Conservation (phyloP, 2,797 vertebrate genomes). For the Neoniphon sammara region DNA sequence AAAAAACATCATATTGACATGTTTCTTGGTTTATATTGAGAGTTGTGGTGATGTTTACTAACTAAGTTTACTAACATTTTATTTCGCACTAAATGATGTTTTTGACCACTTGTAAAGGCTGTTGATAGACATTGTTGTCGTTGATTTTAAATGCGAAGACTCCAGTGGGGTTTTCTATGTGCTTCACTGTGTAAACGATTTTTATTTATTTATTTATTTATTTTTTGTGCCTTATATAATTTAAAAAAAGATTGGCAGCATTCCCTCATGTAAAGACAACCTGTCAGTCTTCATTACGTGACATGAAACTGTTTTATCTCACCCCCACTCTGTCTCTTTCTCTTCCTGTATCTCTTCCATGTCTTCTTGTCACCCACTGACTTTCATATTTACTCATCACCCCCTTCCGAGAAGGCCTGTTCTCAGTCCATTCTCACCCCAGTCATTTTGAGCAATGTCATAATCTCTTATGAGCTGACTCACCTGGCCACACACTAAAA, state of each 20-base stretch:
- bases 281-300: background rate
- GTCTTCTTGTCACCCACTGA: background rate
- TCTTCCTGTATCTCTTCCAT: background rate
- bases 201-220: no score
- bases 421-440: background rate
- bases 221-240: no score
- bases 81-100: background rate
- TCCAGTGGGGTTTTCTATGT: background rate
- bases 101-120: background rate
- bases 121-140: background rate
- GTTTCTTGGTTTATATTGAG: background rate
- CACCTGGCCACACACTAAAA: no score
- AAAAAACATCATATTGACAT: background rate
- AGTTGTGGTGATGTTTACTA: background rate
- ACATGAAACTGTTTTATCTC: background rate
- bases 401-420: background rate
- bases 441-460: background rate
- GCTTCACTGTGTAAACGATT: background rate
- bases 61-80: no score
- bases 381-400: background rate
- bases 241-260: no score
- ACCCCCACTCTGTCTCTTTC: background rate
- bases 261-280: background rate
- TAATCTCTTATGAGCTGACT: background rate
- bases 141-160: background rate